A percentile compares a stretch with the other conserved stretches of the same genome.
These are phyloP conservation scores for Myotis myotis DNA, from an alignment of 2,797 vertebrate species.

Conservation along the genomic window DNA sequence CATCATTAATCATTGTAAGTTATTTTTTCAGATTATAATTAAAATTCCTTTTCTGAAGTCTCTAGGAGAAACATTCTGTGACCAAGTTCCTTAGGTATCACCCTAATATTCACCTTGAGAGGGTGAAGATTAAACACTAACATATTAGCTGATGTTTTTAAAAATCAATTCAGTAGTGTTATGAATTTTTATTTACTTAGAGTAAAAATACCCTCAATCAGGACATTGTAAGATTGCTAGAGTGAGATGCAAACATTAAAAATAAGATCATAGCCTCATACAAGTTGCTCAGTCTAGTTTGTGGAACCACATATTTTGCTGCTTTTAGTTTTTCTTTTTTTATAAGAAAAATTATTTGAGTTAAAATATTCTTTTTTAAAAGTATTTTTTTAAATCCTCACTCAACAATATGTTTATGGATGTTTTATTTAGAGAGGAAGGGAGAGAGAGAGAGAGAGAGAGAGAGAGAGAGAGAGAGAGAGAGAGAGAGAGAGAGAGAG, in stretches of 20 bases:
- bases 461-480: too few relatives aligned
- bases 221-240: not conserved
- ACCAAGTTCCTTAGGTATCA: not conserved
- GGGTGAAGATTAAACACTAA: not conserved
- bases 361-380: not conserved
- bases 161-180: not conserved
- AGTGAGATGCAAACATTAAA: not conserved
- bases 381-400: not conserved
- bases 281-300: not conserved
- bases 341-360: not conserved
- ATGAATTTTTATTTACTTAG: slow-evolving; percentile 12
- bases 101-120: not conserved
- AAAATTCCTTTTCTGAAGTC: not conserved
- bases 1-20: not conserved
- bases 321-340: not conserved
- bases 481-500: not conserved
- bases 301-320: not conserved
- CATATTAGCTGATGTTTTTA: not conserved
- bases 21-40: not conserved
- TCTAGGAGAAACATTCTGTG: not conserved
- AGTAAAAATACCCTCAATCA: not conserved
- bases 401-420: not conserved
- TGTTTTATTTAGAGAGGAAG: not conserved
- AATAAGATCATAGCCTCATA: not conserved
- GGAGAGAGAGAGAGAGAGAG: too few relatives aligned